These are phyloP conservation scores for Thermophis baileyi DNA, from an alignment of 2,113 vertebrate genomes.

Conservation along the genomic window DNA sequence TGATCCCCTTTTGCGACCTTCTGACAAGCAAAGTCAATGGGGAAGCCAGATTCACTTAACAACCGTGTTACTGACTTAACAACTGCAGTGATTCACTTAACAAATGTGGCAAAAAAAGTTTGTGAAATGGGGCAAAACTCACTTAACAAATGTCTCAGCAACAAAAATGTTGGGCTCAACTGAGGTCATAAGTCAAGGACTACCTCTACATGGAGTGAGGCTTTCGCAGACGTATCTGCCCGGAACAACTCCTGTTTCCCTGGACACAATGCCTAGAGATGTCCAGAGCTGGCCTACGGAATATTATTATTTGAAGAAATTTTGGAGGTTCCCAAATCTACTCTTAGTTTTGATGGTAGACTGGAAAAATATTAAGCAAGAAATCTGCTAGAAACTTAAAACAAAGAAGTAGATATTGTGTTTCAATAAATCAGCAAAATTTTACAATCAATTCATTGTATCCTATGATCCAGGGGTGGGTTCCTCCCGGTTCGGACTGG, in stretches of 20 bases:
- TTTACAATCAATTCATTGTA: neutral
- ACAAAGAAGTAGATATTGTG: neutral
- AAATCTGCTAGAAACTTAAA: neutral
- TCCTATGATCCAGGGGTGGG: too few relatives aligned
- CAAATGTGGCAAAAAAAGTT: neutral
- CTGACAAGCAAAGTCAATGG: neutral
- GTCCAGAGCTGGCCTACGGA: neutral
- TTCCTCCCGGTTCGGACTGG: too few relatives aligned
- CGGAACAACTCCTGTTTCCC: neutral
- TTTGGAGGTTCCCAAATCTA: neutral
- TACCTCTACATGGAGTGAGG: neutral
- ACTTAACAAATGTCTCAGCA: neutral
- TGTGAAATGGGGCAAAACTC: neutral
- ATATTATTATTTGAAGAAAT: neutral
- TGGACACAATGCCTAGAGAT: neutral
- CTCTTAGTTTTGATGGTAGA: neutral
- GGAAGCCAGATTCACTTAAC: neutral
- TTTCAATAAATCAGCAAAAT: neutral
- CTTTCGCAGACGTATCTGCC: neutral
- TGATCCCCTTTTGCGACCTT: neutral
- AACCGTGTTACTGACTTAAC: neutral
- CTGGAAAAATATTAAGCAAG: neutral
- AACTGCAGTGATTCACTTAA: neutral
- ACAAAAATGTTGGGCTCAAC: neutral
- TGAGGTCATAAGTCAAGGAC: neutral